Evolutionary conservation across 2,797 vertebrate species (phyloP).

Genomic region (Heterohyrax brucei): DNA sequence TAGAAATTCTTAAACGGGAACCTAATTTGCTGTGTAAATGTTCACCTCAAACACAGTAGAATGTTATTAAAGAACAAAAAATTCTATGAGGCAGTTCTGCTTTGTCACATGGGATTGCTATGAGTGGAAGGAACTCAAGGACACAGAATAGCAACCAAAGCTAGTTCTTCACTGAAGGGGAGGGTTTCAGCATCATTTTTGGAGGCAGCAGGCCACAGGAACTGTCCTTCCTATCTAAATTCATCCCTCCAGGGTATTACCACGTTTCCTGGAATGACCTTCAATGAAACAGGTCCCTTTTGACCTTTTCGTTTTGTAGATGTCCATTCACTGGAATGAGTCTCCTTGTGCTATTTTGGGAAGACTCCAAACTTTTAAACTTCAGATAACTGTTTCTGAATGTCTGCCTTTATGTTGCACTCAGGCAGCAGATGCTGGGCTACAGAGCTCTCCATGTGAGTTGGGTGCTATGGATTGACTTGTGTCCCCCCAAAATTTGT

Average conservation of each 20-base stretch:
- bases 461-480: no score
- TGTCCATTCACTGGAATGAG: constrained; percentile 29
- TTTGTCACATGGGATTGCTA: no score
- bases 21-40: no score
- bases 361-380: constrained; percentile 21
- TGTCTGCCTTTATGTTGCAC: not conserved
- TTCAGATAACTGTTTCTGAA: not conserved
- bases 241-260: not conserved
- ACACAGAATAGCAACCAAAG: not conserved
- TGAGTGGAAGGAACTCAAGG: no score
- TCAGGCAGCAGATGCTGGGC: not conserved
- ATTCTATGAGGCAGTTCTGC: no score
- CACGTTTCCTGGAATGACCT: not conserved
- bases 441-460: not conserved
- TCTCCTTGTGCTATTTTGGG: constrained; percentile 48
- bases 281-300: not conserved
- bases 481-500: no score
- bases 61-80: no score
- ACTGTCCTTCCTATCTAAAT: not conserved
- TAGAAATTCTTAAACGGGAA: no score
- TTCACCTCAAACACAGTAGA: no score
- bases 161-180: not conserved
- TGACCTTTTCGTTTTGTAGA: constrained; percentile 43
- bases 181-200: not conserved
- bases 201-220: not conserved